Conservation (phyloP, 2,888 invertebrate genomes). For the Drosophila robusta region DNA sequence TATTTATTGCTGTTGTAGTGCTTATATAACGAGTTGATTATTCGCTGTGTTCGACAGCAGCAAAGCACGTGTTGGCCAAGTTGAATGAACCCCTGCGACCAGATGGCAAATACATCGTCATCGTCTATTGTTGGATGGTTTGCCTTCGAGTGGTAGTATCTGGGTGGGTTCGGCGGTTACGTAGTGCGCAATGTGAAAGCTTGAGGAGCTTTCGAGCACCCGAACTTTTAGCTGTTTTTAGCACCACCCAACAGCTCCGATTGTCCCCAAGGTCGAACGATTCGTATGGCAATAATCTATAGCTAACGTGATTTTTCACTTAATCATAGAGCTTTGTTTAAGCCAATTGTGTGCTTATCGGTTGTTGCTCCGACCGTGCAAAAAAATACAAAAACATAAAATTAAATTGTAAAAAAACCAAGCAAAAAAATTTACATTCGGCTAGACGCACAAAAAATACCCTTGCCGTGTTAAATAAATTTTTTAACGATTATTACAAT, state of each 20-base stretch:
- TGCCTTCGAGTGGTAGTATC: no score
- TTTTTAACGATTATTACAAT: no score
- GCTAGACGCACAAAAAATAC: no score
- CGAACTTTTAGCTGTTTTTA: slow-evolving; percentile 17
- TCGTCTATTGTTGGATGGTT: slow-evolving; percentile 1
- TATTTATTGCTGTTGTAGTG: background rate
- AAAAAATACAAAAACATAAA: slow-evolving; percentile 3
- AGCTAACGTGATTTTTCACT: slow-evolving; percentile 25
- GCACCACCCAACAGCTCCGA: slow-evolving; percentile 15
- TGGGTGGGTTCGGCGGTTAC: slow-evolving; percentile 1
- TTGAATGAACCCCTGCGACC: slow-evolving; percentile 11
- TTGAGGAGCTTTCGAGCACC: background rate
- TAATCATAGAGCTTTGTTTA: slow-evolving; percentile 1
- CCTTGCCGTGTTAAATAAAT: no score
- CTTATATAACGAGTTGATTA: no score
- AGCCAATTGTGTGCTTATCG: slow-evolving; percentile 41
- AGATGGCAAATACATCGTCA: background rate
- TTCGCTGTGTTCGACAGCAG: background rate
- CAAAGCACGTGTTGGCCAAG: background rate
- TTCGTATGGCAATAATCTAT: slow-evolving; percentile 11
- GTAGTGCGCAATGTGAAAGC: slow-evolving; percentile 1
- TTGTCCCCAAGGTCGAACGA: slow-evolving; percentile 39
- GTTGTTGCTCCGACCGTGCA: slow-evolving; percentile 37
- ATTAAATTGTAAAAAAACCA: background rate
- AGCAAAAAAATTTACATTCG: background rate